phyloP scores from a whole-genome alignment of 2,888 invertebrate species.

The Ctena decussata region DNA sequence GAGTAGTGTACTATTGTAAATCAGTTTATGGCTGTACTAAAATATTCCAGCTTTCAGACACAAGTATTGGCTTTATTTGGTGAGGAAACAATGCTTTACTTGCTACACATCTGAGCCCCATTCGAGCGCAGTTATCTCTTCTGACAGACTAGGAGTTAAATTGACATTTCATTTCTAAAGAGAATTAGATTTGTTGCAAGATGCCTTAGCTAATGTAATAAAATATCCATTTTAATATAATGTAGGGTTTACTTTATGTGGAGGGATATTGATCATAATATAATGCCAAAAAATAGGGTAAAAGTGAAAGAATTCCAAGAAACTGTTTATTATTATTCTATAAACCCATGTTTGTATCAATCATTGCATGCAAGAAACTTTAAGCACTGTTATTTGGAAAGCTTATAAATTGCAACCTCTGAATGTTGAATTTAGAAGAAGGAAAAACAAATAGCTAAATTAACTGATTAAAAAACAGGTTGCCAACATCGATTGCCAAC shows the following conservation, averaged over 20 bases:
- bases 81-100: background rate
- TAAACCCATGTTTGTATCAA: no score
- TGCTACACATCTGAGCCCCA: background rate
- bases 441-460: no score
- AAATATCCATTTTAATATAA: background rate
- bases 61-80: background rate
- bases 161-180: background rate
- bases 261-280: background rate
- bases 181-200: background rate
- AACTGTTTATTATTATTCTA: no score
- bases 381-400: no score
- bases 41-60: no score
- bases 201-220: background rate
- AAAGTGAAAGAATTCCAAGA: background rate
- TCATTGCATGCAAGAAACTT: no score
- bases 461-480: no score
- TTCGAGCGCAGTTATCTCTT: background rate
- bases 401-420: no score
- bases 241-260: background rate
- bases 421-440: no score
- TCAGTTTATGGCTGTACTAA: no score
- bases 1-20: no score
- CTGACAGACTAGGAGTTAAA: background rate
- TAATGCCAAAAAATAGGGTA: background rate
- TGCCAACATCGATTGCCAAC: no score